Evolutionary conservation across 2,797 vertebrate genomes (phyloP), one percentile per base, ranked within the genome.

Genomic region (Danio aesculapii): DNA sequence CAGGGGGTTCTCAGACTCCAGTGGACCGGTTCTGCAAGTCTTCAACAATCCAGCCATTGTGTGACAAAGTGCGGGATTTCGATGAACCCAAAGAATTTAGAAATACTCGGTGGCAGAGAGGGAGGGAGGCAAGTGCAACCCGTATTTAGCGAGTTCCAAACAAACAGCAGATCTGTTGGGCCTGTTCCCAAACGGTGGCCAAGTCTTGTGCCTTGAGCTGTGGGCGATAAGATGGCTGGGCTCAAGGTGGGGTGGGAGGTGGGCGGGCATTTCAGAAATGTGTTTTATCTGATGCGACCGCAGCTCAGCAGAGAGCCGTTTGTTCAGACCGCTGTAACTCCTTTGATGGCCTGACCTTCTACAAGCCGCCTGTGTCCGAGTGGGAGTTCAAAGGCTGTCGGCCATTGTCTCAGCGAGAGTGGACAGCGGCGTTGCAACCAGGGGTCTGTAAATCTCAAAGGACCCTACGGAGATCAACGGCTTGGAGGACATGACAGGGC

Each of bases 351-450:
- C 46, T 57, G 75, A 63, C 61, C 77, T 69, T 62, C 81, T 19
- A 39, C 73, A 74, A 78, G 73, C 50, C 63, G 62, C 9, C 9
- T 83, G 50, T 30, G 58, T 50, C 62, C 11, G 39, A 73, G 69
- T 76, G 59, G 80, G 66, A 73, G 83, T 83, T 85, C 85, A 86
- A 86, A 86, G 85, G 67, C 63, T n/a, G 14, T 49, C 52, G 17
- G 21, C 47, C 52, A 77, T 68, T 17, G 67, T 75, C 71, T 71
- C 84, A 76, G 79, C 58, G 53, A 75, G 50, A 57, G 63, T 39
- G 66, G 49, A 41, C 13, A 14, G 58, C 52, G 13, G 44, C 30
- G 44, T 61, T 50, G 66, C 19, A 0, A 43, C 53, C 55, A 70
- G 64, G 55, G 66, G 76, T 69, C 76, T 78, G 55, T 30, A 50